Percentiles rank a stretch among this genome's conserved stretches.
phyloP scores from a whole-genome alignment of 1,140 invertebrate species.

The Tetranychus urticae region DNA sequence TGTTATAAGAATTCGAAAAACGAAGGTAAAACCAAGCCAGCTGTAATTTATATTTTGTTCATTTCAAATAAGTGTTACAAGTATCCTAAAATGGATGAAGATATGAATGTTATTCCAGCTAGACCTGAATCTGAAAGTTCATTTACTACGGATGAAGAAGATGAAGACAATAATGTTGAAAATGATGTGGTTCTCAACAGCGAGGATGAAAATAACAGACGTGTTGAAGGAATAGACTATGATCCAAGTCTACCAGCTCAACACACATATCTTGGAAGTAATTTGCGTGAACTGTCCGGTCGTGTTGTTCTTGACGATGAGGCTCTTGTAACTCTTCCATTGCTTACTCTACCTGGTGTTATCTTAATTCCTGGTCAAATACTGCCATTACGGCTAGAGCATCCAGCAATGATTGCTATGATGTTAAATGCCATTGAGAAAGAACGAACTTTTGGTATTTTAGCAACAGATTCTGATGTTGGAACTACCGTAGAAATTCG shows the following conservation, averaged over 20 bases:
- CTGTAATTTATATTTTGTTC: too few relatives aligned
- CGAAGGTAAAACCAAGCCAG: too few relatives aligned
- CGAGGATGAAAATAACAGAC: background rate
- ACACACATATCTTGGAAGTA: slow-evolving; percentile 34
- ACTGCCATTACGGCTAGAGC: slow-evolving; percentile 38
- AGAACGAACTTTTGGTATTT: slow-evolving; percentile 35
- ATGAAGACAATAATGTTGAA: background rate
- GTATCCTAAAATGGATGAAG: too few relatives aligned
- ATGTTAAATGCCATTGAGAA: slow-evolving; percentile 27
- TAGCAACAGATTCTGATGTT: slow-evolving; percentile 14
- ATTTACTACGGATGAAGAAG: background rate
- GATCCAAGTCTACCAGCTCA: slow-evolving; percentile 15
- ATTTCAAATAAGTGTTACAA: too few relatives aligned
- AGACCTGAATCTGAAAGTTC: too few relatives aligned
- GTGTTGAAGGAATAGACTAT: slow-evolving; percentile 5
- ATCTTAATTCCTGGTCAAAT: slow-evolving; percentile 44
- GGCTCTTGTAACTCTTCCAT: slow-evolving; percentile 25
- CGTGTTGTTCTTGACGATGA: slow-evolving; percentile 33
- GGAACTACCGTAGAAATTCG: slow-evolving; percentile 48
- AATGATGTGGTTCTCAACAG: background rate
- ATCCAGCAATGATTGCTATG: slow-evolving; percentile 29
- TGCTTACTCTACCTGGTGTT: slow-evolving; percentile 31
- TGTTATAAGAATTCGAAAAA: too few relatives aligned
- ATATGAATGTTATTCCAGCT: too few relatives aligned
- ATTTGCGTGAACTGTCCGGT: slow-evolving; percentile 34